These are phyloP conservation scores for Paracanthobrama guichenoti DNA, from an alignment of 2,113 vertebrate species.

Conservation along the genomic window DNA sequence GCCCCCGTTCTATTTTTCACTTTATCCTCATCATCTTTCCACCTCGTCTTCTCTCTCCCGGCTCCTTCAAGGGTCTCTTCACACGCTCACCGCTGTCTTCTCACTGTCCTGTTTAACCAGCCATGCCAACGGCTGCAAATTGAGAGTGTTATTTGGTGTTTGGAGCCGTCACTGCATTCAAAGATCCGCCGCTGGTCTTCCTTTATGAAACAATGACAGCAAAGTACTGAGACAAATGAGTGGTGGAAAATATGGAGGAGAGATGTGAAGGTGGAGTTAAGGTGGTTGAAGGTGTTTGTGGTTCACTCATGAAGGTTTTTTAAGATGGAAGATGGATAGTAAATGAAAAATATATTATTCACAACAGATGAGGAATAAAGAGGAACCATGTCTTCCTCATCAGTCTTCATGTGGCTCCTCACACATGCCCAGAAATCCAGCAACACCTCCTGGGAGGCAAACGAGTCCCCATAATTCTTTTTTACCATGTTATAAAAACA, in stretches of 20 bases:
- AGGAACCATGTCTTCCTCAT: neutral
- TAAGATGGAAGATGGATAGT: neutral
- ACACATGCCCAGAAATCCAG: neutral
- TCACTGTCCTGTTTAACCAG: constrained; percentile 32
- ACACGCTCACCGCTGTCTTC: neutral
- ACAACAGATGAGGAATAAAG: neutral
- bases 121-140: constrained; percentile 37
- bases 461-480: neutral
- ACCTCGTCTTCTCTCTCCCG: neutral
- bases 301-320: neutral
- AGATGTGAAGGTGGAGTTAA: neutral
- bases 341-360: neutral
- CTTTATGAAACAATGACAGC: constrained; percentile 18
- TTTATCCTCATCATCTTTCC: neutral
- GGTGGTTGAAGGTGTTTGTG: too few species aligned
- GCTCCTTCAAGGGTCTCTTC: constrained; percentile 28
- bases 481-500: too few species aligned
- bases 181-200: neutral
- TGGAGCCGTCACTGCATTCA: constrained; percentile 23
- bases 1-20: neutral
- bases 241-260: neutral
- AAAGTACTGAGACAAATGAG: neutral
- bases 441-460: neutral
- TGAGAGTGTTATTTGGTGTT: constrained; percentile 40
- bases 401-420: neutral